These are phyloP conservation scores for Tuberolachnus salignus DNA, from an alignment of 2,888 invertebrate species.

Conservation along the genomic window DNA sequence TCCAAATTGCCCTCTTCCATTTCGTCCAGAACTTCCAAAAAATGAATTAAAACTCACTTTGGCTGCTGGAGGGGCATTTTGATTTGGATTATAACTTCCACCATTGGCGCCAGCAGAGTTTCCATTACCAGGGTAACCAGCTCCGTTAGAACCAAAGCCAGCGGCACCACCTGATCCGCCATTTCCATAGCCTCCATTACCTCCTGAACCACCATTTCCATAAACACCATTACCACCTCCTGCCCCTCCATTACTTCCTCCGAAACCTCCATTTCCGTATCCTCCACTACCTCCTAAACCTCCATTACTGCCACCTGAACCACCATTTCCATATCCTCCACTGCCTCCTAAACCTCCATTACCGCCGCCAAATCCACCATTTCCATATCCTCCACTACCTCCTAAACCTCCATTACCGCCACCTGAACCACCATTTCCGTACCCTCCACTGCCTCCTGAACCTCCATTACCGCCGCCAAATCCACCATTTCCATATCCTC, in stretches of 20 bases:
- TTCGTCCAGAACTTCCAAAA: conserved; percentile 39
- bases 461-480: conserved; percentile 12
- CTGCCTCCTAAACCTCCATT: background rate
- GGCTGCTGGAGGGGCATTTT: conserved; percentile 58
- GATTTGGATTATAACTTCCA: conserved; percentile 48
- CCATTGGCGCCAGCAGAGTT: conserved; percentile 35
- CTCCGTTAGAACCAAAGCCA: background rate
- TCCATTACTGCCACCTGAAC: background rate
- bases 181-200: background rate
- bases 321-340: background rate
- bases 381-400: background rate
- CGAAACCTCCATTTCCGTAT: background rate
- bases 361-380: background rate
- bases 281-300: background rate
- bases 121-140: conserved; percentile 23
- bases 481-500: conserved; percentile 26
- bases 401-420: background rate
- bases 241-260: background rate
- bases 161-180: too few relatives aligned
- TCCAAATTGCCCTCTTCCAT: conserved; percentile 16
- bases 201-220: conserved; percentile 32
- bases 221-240: background rate
- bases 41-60: conserved; percentile 57
- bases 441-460: background rate
- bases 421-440: background rate